Conservation (phyloP, 2,888 invertebrate genomes). For the Lasioglossum lativentre region DNA sequence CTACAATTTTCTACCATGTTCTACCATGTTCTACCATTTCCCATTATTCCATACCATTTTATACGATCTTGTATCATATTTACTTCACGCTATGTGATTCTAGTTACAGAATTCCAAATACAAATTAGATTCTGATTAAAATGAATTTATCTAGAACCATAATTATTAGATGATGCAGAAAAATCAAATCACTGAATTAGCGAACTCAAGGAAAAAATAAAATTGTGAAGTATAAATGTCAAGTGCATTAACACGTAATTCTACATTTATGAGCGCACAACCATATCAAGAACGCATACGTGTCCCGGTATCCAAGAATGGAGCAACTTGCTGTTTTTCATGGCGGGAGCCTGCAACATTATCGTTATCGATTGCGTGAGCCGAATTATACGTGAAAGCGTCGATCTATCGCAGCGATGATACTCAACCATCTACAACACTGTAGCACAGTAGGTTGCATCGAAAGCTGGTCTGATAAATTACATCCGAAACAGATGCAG, state of each 20-base stretch:
- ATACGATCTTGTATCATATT: no score
- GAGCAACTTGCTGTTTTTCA: background rate
- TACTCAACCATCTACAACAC: background rate
- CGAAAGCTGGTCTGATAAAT: slow-evolving; percentile 14
- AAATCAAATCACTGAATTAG: no score
- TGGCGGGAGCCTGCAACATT: background rate
- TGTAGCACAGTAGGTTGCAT: background rate
- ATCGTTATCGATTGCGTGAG: background rate
- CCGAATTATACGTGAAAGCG: background rate
- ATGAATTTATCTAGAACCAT: no score
- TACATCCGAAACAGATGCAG: slow-evolving; percentile 13
- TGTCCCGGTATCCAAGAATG: background rate
- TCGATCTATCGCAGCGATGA: background rate
- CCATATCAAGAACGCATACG: background rate
- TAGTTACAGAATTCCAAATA: no score
- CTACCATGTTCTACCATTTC: no score
- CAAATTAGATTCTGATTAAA: no score
- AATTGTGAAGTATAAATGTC: no score
- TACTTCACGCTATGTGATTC: no score
- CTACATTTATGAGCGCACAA: background rate
- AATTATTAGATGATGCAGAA: no score
- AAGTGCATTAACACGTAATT: background rate
- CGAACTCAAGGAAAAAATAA: no score
- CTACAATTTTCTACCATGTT: no score
- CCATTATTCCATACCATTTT: background rate